Percentiles rank a stretch among this genome's conserved stretches.
Conservation (phyloP, 2,113 vertebrate genomes). For the Daboia siamensis region DNA sequence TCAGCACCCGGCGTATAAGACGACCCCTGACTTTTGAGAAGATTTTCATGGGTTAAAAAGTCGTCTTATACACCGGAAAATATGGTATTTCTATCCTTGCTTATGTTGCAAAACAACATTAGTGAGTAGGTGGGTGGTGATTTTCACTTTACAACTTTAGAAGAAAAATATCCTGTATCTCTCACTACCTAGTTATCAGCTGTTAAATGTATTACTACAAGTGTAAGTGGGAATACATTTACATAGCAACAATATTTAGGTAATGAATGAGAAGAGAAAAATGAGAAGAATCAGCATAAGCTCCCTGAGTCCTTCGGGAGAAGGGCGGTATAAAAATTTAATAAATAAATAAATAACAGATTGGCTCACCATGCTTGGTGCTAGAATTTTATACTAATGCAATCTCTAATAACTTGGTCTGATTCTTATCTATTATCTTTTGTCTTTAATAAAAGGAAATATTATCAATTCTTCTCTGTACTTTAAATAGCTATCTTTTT, state of each 20-base stretch:
- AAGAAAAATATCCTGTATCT: not conserved
- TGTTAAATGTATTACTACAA: not conserved
- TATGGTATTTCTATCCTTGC: not conserved
- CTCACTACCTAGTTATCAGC: not conserved
- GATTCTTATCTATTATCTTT: not conserved
- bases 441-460: not conserved
- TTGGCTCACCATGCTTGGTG: not conserved
- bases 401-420: not conserved
- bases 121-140: not conserved
- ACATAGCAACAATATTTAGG: not conserved
- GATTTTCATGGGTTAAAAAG: too few relatives aligned
- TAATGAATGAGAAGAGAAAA: not conserved
- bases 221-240: not conserved
- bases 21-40: too few relatives aligned
- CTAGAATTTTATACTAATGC: not conserved
- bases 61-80: too few relatives aligned
- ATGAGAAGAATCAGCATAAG: not conserved
- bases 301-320: too few relatives aligned
- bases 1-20: too few relatives aligned
- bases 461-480: not conserved
- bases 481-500: not conserved
- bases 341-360: too few relatives aligned
- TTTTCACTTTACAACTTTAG: not conserved
- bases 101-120: not conserved
- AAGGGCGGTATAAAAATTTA: too few relatives aligned